These are phyloP conservation scores for Brachypalpus laphriformis DNA, from an alignment of 2,888 invertebrate genomes.

Conservation along the genomic window DNA sequence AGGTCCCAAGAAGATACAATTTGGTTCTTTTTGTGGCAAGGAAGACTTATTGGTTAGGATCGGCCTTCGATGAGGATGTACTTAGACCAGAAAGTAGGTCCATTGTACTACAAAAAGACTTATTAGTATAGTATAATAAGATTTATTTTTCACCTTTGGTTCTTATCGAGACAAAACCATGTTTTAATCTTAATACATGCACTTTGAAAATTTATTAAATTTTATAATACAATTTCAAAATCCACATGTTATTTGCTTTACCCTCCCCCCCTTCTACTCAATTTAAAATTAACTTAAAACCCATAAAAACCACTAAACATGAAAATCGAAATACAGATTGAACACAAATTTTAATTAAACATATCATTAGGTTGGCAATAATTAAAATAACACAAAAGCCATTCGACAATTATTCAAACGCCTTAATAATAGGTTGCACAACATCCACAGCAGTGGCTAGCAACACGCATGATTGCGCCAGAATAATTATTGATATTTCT, in stretches of 20 bases:
- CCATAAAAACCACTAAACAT: conserved; percentile 9
- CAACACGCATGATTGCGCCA: conserved; percentile 24
- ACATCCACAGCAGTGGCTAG: not conserved
- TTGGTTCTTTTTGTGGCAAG: too few species aligned
- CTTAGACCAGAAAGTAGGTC: too few species aligned
- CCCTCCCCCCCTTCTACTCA: not conserved
- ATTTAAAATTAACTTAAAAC: not conserved
- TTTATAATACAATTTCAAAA: not conserved
- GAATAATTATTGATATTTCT: conserved; percentile 48
- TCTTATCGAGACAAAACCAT: too few species aligned
- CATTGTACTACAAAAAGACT: too few species aligned
- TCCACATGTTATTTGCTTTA: not conserved
- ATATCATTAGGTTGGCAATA: conserved; percentile 31
- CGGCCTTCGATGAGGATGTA: too few species aligned
- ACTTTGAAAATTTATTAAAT: too few species aligned
- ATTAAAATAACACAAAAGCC: conserved; percentile 21
- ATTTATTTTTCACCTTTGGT: too few species aligned
- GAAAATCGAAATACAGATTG: conserved; percentile 7
- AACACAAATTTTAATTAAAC: conserved; percentile 47
- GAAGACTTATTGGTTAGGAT: too few species aligned
- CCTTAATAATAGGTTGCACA: conserved; percentile 51
- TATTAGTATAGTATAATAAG: too few species aligned
- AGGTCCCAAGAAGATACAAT: too few species aligned
- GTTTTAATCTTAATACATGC: too few species aligned
- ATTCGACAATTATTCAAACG: conserved; percentile 46